Conservation (phyloP, 2,888 invertebrate genomes). For the Brenthis ino region DNA sequence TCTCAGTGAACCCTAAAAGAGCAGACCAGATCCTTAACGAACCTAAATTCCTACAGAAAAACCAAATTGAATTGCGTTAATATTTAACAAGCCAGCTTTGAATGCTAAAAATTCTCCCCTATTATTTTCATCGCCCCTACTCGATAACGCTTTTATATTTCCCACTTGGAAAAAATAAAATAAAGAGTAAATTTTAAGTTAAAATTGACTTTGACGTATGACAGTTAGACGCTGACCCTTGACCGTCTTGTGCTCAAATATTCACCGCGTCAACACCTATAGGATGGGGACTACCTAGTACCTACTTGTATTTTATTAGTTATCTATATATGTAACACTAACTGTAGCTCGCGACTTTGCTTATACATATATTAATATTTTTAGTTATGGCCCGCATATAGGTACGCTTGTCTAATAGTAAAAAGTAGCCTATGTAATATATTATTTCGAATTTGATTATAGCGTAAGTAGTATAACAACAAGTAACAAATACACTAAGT, state of each 20-base stretch:
- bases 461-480: too few relatives aligned
- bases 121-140: constrained; percentile 68
- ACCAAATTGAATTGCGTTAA: constrained; percentile 56
- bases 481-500: too few relatives aligned
- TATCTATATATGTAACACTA: neutral
- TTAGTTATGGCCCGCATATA: too few relatives aligned
- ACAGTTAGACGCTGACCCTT: constrained; percentile 62
- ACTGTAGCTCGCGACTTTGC: neutral
- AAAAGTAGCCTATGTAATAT: too few relatives aligned
- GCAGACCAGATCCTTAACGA: constrained; percentile 30
- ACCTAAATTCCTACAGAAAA: constrained; percentile 43
- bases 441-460: too few relatives aligned
- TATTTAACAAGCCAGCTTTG: constrained; percentile 69
- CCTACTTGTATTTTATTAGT: neutral
- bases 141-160: constrained; percentile 75
- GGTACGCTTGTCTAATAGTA: too few relatives aligned
- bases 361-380: neutral
- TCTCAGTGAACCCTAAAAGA: constrained; percentile 8
- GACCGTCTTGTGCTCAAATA: constrained; percentile 71
- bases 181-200: constrained; percentile 76
- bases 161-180: constrained; percentile 64
- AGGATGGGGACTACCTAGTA: neutral
- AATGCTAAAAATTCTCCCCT: constrained; percentile 68
- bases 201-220: constrained; percentile 78
- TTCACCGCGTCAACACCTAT: constrained; percentile 63